Percentiles rank a stretch among this genome's conserved stretches.
Evolutionary conservation across 2,113 vertebrate genomes (phyloP).

Genomic region (Sinocyclocheilus anophthalmus): DNA sequence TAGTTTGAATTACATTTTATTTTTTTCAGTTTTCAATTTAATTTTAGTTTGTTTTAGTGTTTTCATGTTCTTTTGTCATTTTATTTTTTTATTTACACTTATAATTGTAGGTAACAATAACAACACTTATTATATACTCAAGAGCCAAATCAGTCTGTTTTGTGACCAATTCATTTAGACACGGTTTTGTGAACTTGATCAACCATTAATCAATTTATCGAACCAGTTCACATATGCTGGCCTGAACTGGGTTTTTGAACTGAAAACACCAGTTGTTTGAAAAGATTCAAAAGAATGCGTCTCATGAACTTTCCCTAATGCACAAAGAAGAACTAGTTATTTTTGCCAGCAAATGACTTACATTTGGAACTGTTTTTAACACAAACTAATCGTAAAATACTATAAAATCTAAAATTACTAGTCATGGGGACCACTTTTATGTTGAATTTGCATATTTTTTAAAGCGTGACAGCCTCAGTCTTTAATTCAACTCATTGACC

Average conservation of each 20-base stretch:
- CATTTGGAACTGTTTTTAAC: no score
- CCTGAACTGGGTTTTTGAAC: background rate
- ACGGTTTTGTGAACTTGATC: background rate
- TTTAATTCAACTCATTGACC: background rate
- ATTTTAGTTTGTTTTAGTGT: no score
- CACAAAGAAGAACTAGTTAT: background rate
- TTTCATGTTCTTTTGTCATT: no score
- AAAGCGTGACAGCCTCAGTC: background rate
- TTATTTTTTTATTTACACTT: no score
- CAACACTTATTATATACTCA: no score
- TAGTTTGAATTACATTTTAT: no score
- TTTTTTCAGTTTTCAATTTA: no score
- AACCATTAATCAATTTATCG: background rate
- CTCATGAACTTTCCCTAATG: background rate
- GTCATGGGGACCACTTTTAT: background rate
- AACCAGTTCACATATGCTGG: background rate
- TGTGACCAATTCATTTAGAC: no score
- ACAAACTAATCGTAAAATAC: no score
- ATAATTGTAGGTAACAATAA: no score
- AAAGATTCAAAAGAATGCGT: background rate
- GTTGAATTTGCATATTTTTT: background rate
- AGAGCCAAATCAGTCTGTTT: no score
- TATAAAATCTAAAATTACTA: background rate
- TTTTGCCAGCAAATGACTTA: background rate
- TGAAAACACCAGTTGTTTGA: background rate